These are phyloP conservation scores for Leucophenga maculata DNA, from an alignment of 2,888 invertebrate genomes.

Conservation along the genomic window DNA sequence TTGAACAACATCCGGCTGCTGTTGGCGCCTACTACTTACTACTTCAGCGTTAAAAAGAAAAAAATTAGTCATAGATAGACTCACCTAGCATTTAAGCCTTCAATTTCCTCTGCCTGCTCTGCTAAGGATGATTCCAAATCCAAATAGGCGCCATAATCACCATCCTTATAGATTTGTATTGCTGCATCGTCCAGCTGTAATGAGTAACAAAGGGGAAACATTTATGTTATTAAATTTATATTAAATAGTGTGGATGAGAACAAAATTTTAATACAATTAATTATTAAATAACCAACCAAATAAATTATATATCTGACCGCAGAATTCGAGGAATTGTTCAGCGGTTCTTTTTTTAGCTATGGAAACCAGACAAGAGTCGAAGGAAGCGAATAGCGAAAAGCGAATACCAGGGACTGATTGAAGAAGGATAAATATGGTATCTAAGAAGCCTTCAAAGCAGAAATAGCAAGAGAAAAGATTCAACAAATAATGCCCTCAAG, in stretches of 20 bases:
- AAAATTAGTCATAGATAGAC: slow-evolving; percentile 55
- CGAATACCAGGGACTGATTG: no score
- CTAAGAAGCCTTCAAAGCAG: no score
- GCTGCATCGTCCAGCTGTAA: slow-evolving; percentile 97
- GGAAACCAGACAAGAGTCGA: no score
- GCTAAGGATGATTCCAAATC: slow-evolving; percentile 96
- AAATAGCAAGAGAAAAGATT: no score
- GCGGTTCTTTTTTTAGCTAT: no score
- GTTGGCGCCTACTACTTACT: not conserved
- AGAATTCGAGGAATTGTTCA: no score
- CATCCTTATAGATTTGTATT: slow-evolving; percentile 96
- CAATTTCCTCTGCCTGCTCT: slow-evolving; percentile 98
- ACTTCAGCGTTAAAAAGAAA: no score
- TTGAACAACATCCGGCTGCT: not conserved
- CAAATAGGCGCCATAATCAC: slow-evolving; percentile 96
- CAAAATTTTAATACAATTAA: not conserved
- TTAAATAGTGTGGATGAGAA: not conserved
- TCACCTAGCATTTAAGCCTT: slow-evolving; percentile 95
- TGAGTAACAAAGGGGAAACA: slow-evolving; percentile 45
- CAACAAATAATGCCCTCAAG: no score
- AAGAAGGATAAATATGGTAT: no score
- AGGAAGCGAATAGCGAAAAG: no score
- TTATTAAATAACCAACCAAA: no score
- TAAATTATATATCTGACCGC: no score
- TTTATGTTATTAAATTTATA: not conserved